A percentile compares a stretch with the other conserved stretches of the same genome.
These are phyloP conservation scores for Aphelocoma coerulescens DNA, from an alignment of 2,113 vertebrate species.

Conservation along the genomic window DNA sequence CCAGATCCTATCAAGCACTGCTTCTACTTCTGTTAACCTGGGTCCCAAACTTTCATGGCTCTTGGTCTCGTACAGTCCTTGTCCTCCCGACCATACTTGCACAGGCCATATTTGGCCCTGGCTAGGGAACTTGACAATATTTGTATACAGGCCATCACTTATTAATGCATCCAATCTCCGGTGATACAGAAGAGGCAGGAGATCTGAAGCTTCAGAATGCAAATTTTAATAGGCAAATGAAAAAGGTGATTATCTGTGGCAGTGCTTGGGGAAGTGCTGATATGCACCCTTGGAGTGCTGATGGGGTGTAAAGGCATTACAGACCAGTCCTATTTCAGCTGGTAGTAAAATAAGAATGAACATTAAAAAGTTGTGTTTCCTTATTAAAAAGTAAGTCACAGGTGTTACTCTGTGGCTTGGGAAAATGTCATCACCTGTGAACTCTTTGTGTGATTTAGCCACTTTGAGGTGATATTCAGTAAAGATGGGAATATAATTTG, in stretches of 20 bases:
- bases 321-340: background rate
- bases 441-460: background rate
- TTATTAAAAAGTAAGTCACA: background rate
- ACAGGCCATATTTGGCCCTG: background rate
- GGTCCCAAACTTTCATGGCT: background rate
- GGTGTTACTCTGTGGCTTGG: background rate
- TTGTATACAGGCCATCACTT: fast-evolving
- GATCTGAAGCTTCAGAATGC: background rate
- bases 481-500: background rate
- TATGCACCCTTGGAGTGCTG: background rate
- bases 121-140: background rate
- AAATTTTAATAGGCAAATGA: background rate
- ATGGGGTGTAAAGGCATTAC: background rate
- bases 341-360: background rate
- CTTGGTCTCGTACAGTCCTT: background rate
- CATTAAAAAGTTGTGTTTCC: background rate
- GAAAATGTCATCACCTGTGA: background rate
- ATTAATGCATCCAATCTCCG: background rate
- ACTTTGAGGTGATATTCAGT: background rate
- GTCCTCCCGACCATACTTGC: background rate
- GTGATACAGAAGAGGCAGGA: background rate
- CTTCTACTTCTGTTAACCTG: background rate
- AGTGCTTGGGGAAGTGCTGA: background rate
- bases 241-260: background rate
- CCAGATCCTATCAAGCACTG: background rate